phyloP scores from a whole-genome alignment of 2,797 vertebrate species.

The Sus cebifrons region DNA sequence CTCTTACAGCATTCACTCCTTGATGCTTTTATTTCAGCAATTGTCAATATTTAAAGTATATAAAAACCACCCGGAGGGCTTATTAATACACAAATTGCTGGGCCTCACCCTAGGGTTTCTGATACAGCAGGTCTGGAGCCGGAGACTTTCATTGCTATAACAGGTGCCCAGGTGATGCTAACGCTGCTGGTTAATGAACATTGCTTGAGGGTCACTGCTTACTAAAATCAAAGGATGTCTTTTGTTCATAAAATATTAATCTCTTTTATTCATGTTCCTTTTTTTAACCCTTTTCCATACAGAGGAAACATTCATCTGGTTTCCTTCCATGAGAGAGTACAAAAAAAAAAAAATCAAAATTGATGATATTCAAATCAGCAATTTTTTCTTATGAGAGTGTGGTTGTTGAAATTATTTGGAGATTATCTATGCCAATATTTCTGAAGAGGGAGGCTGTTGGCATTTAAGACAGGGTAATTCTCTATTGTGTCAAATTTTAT shows the following conservation, averaged over 20 bases:
- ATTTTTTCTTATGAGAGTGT: not conserved
- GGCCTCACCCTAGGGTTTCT: not conserved
- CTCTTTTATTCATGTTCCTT: not conserved
- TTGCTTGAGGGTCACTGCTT: not conserved
- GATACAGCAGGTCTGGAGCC: not conserved
- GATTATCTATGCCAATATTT: not conserved
- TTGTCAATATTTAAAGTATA: not conserved
- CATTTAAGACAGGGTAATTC: not conserved
- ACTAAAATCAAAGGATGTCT: constrained; percentile 51
- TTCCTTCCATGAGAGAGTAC: not conserved
- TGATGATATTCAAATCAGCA: not conserved
- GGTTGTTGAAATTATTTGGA: not conserved
- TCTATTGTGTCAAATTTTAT: not conserved
- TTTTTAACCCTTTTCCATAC: not conserved
- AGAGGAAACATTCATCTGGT: not conserved
- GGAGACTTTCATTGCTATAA: not conserved
- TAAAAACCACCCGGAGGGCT: not conserved
- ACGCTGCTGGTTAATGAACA: not conserved
- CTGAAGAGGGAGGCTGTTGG: not conserved
- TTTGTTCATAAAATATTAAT: constrained; percentile 18
- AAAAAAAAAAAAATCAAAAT: not conserved
- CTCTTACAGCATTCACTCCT: not conserved
- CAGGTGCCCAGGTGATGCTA: not conserved
- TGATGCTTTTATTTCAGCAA: not conserved
- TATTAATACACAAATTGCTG: not conserved